Conservation (phyloP, 1,140 invertebrate genomes). For the Pseudomyrmex cubaensis region DNA sequence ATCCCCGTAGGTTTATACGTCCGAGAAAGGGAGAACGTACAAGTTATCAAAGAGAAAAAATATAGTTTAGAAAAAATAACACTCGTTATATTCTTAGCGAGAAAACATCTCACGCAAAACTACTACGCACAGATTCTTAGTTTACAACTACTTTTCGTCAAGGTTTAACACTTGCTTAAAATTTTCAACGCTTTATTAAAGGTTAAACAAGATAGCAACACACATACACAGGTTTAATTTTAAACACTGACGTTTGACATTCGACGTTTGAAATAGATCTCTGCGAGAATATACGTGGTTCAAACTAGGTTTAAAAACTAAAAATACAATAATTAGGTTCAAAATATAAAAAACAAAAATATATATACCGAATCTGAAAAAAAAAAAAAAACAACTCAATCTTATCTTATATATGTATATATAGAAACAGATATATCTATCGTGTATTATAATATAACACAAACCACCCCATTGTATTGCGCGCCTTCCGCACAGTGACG, state of each 20-base stretch:
- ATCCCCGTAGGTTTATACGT: conserved; percentile 22
- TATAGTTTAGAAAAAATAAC: too few species aligned
- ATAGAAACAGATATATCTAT: background rate
- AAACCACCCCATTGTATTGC: conserved; percentile 3
- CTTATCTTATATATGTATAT: too few species aligned
- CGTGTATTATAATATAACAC: background rate
- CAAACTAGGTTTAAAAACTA: background rate
- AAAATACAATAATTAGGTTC: background rate
- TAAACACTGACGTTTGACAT: background rate
- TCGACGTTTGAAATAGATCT: background rate
- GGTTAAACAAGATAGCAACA: background rate
- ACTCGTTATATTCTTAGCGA: background rate
- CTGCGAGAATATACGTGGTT: background rate
- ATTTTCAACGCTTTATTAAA: background rate
- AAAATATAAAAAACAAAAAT: background rate
- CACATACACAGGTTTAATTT: conserved; percentile 4
- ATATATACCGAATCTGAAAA: too few species aligned
- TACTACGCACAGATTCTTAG: background rate
- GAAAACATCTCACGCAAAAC: background rate
- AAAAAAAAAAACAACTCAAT: too few species aligned
- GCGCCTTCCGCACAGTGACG: conserved; percentile 36
- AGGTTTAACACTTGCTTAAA: background rate
- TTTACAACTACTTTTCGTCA: background rate
- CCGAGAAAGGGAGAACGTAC: conserved; percentile 25
- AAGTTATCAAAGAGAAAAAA: background rate